Conservation (phyloP, 2,888 invertebrate genomes). For the Hydraecia micacea region DNA sequence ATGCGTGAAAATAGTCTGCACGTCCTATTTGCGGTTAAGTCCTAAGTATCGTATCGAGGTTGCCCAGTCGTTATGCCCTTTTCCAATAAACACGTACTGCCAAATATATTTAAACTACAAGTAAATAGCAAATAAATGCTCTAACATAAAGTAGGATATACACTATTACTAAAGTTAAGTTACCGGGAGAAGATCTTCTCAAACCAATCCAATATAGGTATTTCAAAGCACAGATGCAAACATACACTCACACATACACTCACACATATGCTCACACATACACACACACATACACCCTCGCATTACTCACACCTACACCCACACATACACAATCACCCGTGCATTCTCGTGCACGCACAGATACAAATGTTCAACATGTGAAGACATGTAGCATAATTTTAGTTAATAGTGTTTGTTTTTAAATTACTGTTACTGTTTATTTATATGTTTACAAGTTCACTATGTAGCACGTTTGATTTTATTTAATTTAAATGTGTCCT, state of each 20-base stretch:
- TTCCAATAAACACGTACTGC: constrained; percentile 23
- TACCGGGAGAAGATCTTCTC: background rate
- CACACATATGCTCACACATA: background rate
- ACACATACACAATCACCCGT: background rate
- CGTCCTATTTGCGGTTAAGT: constrained; percentile 19
- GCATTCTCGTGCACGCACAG: background rate
- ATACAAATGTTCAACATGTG: no score
- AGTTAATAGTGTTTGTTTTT: no score
- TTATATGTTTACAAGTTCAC: no score
- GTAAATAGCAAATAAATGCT: background rate
- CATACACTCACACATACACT: background rate
- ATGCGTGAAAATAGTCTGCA: constrained; percentile 27
- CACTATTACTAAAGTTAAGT: background rate
- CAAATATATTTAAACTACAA: background rate
- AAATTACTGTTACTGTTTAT: no score
- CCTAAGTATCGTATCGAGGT: constrained; percentile 18
- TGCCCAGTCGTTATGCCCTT: constrained; percentile 7
- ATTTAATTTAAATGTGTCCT: no score
- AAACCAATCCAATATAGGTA: background rate
- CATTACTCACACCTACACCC: no score
- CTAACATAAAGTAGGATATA: background rate
- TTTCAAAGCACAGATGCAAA: background rate
- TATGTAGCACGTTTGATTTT: no score
- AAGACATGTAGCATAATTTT: background rate
- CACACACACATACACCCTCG: no score